Percentiles rank a stretch among this genome's conserved stretches.
phyloP scores from a whole-genome alignment of 2,113 vertebrate genomes.

The Terrapene triunguis region DNA sequence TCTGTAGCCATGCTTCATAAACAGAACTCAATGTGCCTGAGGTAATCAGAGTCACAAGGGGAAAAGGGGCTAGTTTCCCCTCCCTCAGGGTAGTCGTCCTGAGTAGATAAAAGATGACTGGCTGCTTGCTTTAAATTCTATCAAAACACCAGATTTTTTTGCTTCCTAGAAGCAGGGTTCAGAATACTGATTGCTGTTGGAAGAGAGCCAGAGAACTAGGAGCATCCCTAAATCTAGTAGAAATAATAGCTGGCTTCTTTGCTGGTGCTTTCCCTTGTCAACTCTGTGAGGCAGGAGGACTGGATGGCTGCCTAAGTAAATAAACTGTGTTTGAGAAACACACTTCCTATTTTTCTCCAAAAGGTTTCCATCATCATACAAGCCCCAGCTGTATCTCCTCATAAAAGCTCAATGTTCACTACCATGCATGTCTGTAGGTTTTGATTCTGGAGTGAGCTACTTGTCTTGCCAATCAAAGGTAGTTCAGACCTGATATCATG shows the following conservation, averaged over 20 bases:
- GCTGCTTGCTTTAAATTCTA: background rate
- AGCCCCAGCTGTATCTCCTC: background rate
- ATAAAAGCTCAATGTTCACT: background rate
- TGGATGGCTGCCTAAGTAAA: background rate
- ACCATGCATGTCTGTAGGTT: background rate
- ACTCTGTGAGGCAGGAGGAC: background rate
- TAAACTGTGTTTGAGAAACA: background rate
- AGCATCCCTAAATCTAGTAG: background rate
- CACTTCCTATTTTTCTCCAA: background rate
- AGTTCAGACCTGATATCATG: background rate
- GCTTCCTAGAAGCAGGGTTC: background rate
- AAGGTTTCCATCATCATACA: background rate
- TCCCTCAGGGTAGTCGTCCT: background rate
- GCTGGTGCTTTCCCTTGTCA: background rate
- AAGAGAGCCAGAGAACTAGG: background rate
- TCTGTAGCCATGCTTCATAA: background rate
- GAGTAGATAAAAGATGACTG: background rate
- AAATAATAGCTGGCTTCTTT: background rate
- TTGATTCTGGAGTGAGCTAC: background rate
- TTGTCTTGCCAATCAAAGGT: background rate
- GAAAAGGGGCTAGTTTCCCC: background rate
- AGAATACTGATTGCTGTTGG: background rate
- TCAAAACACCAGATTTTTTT: background rate
- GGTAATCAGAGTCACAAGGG: background rate
- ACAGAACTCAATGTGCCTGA: background rate